These are phyloP conservation scores for Pocota personata DNA, from an alignment of 2,888 invertebrate species.

Conservation along the genomic window DNA sequence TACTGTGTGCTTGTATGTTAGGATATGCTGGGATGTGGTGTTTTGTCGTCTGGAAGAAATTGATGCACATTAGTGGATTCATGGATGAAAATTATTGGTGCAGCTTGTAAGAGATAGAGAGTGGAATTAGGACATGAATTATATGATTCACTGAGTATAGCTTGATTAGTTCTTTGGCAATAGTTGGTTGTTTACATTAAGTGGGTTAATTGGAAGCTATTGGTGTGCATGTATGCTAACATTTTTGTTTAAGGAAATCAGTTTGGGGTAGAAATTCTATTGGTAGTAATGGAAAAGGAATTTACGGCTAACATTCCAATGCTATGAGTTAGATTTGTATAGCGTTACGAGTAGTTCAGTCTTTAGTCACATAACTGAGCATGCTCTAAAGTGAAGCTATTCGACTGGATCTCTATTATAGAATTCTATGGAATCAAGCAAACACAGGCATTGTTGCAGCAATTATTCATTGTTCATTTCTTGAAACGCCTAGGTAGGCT, in stretches of 20 bases:
- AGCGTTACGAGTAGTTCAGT: no score
- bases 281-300: background rate
- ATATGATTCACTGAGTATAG: background rate
- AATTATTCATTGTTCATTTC: no score
- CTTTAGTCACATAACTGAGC: no score
- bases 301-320: no score
- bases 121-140: constrained; percentile 11
- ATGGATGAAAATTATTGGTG: constrained; percentile 22
- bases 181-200: background rate
- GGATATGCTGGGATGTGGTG: background rate
- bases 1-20: background rate
- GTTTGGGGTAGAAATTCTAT: background rate
- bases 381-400: no score
- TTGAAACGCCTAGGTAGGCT: no score
- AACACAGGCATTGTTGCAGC: no score
- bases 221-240: background rate
- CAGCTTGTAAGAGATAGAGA: background rate
- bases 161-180: background rate
- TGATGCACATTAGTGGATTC: constrained; percentile 42
- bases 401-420: no score
- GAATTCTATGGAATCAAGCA: no score
- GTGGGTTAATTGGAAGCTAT: background rate
- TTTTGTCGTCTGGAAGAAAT: constrained; percentile 47
- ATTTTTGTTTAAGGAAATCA: background rate
- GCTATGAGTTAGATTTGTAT: no score